Evolutionary conservation across 1,140 invertebrate species (phyloP), one percentile per base, ranked within the genome.

Genomic region (Gonatopus flavifemur): DNA sequence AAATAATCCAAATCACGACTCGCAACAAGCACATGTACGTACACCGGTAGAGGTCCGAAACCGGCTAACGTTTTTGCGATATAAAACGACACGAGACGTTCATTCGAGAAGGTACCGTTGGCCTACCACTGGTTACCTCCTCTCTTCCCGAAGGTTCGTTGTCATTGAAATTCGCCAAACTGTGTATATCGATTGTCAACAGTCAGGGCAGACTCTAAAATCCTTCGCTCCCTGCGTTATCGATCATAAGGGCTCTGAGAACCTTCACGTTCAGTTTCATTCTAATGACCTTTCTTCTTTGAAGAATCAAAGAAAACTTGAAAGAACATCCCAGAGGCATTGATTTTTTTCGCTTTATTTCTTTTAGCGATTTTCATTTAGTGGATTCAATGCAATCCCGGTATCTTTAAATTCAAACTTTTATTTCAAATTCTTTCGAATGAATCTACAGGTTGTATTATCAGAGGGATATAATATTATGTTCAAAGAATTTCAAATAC

Each of bases 121-220:
- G 33, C 39, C n/a, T n/a, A n/a, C n/a, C 53, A 45, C 55, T 50
- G 18, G 33, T 35, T 48, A 36, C 21, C 40, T 28, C 13, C 55
- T 39, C 47, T 36, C 36, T 55, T 64, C 55, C 49, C 50, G 55
- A 64, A 61, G 24, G 52, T 64, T 64, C 55, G 43, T n/a, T n/a
- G n/a, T n/a, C n/a, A n/a, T n/a, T n/a, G n/a, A n/a, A 13, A 10
- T 10, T 28, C 33, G 46, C 33, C 48, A 24, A 16, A 21, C 30
- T 13, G 12, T 40, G 38, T 41, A 13, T 51, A 57, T 62, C 54
- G 59, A 62, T 57, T 62, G 35, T 54, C 39, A 44, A 43, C 49
- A 42, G 43, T 20, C 16, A 19, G 25, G 20, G 20, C 13, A 9
- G 10, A 4, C 32, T 1, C 20, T 13, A 50, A 51, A 55, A 30